These are phyloP conservation scores for Drosophila nigricruria DNA, from an alignment of 2,888 invertebrate genomes.

Conservation along the genomic window DNA sequence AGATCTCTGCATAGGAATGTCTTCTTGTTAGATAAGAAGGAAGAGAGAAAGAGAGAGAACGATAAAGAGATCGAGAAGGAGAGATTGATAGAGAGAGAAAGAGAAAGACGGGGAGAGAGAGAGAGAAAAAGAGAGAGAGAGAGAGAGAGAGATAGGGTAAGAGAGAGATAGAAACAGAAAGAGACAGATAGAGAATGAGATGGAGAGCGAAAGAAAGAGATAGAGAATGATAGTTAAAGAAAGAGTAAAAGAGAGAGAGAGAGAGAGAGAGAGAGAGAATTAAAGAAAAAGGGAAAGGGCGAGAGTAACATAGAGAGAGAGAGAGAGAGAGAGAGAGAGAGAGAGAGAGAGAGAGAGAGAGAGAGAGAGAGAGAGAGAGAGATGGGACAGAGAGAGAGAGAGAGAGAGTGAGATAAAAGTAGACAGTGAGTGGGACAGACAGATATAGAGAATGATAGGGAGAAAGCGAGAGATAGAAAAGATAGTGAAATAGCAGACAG, in stretches of 20 bases:
- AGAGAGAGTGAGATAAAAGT: no score
- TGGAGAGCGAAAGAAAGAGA: neutral
- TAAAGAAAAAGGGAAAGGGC: neutral
- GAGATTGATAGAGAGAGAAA: no score
- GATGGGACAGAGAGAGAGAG: neutral
- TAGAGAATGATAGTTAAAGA: no score
- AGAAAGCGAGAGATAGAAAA: no score
- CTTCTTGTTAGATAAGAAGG: neutral
- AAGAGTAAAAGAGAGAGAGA: no score
- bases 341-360: neutral
- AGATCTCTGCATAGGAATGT: neutral
- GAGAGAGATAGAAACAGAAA: neutral
- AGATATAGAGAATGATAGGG: no score
- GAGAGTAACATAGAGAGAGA: neutral
- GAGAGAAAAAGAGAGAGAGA: neutral
- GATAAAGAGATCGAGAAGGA: neutral
- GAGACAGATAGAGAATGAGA: no score
- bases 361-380: neutral
- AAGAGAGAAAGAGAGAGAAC: neutral
- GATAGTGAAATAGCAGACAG: no score
- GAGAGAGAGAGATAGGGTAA: neutral
- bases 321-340: neutral
- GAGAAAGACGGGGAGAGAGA: neutral
- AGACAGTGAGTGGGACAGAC: no score
- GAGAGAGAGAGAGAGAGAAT: neutral